Percentiles rank a stretch among this genome's conserved stretches.
Evolutionary conservation across 2,888 invertebrate species (phyloP).

Genomic region (Tanaodytes sp.): DNA sequence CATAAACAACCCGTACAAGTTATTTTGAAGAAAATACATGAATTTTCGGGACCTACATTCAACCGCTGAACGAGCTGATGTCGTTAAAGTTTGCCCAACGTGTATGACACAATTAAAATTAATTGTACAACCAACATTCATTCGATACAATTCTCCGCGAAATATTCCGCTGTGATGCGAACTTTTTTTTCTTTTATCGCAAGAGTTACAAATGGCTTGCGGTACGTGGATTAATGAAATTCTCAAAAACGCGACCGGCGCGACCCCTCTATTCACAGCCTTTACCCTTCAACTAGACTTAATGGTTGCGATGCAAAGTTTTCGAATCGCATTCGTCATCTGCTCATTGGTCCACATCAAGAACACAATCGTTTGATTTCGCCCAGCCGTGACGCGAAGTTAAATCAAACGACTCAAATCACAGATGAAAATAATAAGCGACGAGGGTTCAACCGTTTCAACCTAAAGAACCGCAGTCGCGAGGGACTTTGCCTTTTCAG

Average conservation of each 20-base stretch:
- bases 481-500: slow-evolving; percentile 55
- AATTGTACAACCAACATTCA: no score
- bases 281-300: slow-evolving; percentile 26
- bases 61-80: no score
- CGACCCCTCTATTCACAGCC: slow-evolving; percentile 13
- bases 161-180: no score
- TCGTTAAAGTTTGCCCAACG: no score
- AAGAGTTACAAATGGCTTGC: slow-evolving; percentile 2
- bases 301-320: slow-evolving; percentile 31
- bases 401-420: slow-evolving; percentile 63
- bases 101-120: no score
- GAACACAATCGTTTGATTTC: slow-evolving; percentile 61
- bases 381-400: slow-evolving; percentile 35
- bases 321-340: slow-evolving; percentile 41
- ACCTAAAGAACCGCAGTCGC: slow-evolving; percentile 34
- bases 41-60: no score
- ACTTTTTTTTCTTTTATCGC: no score
- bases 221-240: slow-evolving; percentile 17
- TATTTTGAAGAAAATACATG: no score
- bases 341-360: slow-evolving; percentile 62
- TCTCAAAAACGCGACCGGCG: slow-evolving; percentile 16
- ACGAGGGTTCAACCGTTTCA: slow-evolving; percentile 40
- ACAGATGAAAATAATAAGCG: slow-evolving; percentile 64
- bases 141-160: no score
- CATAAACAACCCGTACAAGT: no score